phyloP scores from a whole-genome alignment of 2,888 invertebrate species.

The Metalampra italica region DNA sequence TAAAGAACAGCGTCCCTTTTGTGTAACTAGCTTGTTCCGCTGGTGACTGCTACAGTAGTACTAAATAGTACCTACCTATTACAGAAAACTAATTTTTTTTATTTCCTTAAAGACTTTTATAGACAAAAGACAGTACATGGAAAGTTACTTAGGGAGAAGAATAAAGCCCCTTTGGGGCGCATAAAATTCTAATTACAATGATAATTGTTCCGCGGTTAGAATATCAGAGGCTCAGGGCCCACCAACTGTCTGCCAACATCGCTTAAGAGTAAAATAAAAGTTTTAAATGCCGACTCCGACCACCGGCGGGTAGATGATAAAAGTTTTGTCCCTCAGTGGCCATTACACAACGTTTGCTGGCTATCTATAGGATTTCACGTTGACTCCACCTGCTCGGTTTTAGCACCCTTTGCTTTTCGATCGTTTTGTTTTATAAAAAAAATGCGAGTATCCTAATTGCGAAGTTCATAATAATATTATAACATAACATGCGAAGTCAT shows the following conservation, averaged over 20 bases:
- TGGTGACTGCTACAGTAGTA: no score
- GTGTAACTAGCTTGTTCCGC: no score
- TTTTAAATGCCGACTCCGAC: conserved; percentile 33
- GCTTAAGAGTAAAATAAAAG: conserved; percentile 46
- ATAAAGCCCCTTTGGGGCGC: conserved; percentile 8
- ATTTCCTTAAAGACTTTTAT: neutral
- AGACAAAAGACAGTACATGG: conserved; percentile 4
- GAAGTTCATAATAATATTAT: no score
- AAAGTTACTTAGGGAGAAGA: conserved; percentile 7
- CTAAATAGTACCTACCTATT: no score
- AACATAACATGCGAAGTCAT: no score
- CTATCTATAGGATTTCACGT: conserved; percentile 22
- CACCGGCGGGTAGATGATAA: conserved; percentile 41
- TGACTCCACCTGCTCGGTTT: conserved; percentile 6
- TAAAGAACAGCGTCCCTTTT: no score
- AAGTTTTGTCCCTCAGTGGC: conserved; percentile 40
- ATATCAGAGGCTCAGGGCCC: conserved; percentile 13
- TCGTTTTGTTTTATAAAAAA: no score
- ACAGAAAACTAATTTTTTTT: neutral
- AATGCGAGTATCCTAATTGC: no score
- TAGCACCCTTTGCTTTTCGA: no score
- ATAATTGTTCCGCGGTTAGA: conserved; percentile 17
- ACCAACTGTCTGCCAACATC: conserved; percentile 24
- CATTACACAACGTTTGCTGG: conserved; percentile 38
- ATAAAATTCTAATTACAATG: conserved; percentile 9